These are phyloP conservation scores for Somateria mollissima DNA, from an alignment of 2,797 vertebrate species.

Conservation along the genomic window DNA sequence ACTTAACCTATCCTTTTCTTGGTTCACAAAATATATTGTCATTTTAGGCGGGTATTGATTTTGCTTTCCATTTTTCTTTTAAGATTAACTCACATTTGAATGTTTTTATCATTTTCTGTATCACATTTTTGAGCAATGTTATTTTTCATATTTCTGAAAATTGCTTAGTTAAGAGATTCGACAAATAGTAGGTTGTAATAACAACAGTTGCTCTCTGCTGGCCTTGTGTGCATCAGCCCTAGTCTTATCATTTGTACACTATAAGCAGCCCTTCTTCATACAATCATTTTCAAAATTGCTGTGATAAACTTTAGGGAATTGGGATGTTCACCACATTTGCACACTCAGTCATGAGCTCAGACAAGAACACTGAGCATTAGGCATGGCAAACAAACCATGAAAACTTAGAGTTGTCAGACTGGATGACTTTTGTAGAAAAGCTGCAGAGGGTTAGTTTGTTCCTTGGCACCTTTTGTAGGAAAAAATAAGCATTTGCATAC, in stretches of 20 bases:
- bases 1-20: background rate
- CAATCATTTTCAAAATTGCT: conserved; percentile 7
- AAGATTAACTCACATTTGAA: background rate
- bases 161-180: conserved; percentile 9
- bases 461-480: background rate
- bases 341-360: fast-evolving
- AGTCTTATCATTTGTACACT: background rate
- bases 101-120: conserved; percentile 6
- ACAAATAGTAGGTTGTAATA: background rate
- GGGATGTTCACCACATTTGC: background rate
- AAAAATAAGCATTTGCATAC: background rate
- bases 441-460: background rate
- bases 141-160: conserved; percentile 23
- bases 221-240: background rate
- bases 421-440: background rate
- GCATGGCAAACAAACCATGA: background rate
- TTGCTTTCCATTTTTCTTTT: conserved; percentile 26
- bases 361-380: background rate
- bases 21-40: background rate
- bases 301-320: background rate
- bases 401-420: background rate
- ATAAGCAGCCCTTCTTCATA: background rate
- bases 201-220: background rate
- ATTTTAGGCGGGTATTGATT: background rate
- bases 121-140: background rate